A percentile compares a stretch with the other conserved stretches of the same genome.
Conservation (phyloP, 2,888 invertebrate species). For the Dolichopus griseipennis region DNA sequence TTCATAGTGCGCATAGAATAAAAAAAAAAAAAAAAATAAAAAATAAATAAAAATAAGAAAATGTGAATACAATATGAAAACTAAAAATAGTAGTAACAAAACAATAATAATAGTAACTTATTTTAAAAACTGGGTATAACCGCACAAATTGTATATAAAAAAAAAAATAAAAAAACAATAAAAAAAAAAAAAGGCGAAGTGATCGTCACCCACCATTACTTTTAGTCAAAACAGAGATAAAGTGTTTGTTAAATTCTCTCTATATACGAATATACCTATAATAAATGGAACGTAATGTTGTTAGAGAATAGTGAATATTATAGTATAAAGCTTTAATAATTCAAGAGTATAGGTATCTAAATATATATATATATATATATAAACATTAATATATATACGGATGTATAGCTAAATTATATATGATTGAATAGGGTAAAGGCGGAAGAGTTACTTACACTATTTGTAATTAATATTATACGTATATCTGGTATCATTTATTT, state of each 20-base stretch:
- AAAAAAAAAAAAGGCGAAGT: background rate
- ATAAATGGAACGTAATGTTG: too few species aligned
- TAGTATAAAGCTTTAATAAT: too few species aligned
- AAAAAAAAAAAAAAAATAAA: background rate
- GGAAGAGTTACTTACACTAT: background rate
- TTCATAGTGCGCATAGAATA: background rate
- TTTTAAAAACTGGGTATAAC: background rate
- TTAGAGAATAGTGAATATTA: too few species aligned
- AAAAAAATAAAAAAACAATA: background rate
- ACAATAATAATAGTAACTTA: background rate
- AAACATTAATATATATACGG: too few species aligned
- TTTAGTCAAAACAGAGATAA: slow-evolving; percentile 6
- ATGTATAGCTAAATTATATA: too few species aligned
- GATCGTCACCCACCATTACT: slow-evolving; percentile 6
- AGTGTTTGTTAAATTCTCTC: background rate
- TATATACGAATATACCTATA: too few species aligned
- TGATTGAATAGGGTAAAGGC: background rate
- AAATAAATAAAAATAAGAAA: background rate
- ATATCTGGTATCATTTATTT: too few species aligned
- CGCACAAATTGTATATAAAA: too few species aligned
- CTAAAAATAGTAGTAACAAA: background rate
- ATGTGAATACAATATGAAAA: background rate
- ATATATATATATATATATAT: too few species aligned
- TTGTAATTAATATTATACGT: background rate
- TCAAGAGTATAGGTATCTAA: too few species aligned